A percentile compares a stretch with the other conserved stretches of the same genome.
phyloP scores from a whole-genome alignment of 2,113 vertebrate genomes.

The Oophaga pumilio region DNA sequence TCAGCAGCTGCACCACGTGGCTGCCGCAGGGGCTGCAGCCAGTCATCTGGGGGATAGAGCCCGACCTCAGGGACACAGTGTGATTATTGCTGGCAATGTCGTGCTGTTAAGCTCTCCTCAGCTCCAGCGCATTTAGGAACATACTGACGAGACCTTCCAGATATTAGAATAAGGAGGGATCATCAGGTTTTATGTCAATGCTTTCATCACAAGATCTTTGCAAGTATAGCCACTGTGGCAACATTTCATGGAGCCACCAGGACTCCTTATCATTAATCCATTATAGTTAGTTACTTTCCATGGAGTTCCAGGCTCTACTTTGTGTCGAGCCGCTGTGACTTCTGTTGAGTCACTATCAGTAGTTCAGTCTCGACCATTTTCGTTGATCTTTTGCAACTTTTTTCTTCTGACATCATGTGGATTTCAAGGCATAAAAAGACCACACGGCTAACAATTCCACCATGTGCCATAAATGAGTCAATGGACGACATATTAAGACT shows the following conservation, averaged over 20 bases:
- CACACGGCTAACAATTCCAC: neutral
- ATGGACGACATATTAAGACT: neutral
- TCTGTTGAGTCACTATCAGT: neutral
- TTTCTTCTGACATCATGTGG: neutral
- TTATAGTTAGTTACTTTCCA: neutral
- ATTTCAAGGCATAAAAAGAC: neutral
- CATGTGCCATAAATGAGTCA: neutral
- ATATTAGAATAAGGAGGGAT: no score
- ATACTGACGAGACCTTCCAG: no score
- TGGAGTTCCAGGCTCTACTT: neutral
- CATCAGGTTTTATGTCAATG: no score
- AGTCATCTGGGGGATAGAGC: neutral
- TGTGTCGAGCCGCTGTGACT: neutral
- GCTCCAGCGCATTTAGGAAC: no score
- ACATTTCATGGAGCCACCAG: neutral
- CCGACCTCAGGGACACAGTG: neutral
- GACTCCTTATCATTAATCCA: neutral
- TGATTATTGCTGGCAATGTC: neutral
- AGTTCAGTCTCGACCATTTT: no score
- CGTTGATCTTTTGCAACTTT: neutral
- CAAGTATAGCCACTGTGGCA: neutral
- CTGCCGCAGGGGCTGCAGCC: neutral
- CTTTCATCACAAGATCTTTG: no score
- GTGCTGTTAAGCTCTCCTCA: no score
- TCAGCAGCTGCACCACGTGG: neutral